Evolutionary conservation across 2,797 vertebrate species (phyloP), one percentile per base, ranked within the genome.

Genomic region (Centroberyx gerrardi): DNA sequence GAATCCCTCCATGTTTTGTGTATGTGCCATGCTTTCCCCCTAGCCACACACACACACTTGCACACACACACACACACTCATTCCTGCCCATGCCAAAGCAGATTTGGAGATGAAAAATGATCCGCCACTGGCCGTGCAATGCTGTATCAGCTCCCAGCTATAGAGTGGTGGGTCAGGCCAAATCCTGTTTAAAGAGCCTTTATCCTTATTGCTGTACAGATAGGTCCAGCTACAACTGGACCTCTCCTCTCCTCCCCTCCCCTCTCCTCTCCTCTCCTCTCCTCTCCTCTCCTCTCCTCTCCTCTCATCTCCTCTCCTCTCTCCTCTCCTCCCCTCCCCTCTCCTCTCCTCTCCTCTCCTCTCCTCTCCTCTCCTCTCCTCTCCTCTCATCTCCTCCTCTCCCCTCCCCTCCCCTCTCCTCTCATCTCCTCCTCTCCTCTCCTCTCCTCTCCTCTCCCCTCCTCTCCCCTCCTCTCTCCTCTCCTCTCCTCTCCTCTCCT

Each of bases 91-190:
- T 86, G 87, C 89, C 89, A 91, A 88, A 93, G 87, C 90, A 93
- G 90, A 93, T 92, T 93, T 93, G 82, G 89, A 87, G 84, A 93
- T 89, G 88, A 93, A 91, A 93, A 94, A 93, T 89, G 90, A 94
- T 92, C 90, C 90, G 82, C 76, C 55, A 44, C 82, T 90, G 90
- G 77, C 84, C 33, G 67, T 70, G 76, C 73, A 63, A 70, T 86
- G 75, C 81, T 84, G 81, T 80, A 88, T 90, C 87, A 90, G 90
- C 91, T 92, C 87, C 81, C 82, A 91, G 91, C 89, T 86, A 84
- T 71, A 79, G 78, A 87, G 71, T 52, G 81, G 78, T 68, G 72
- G 83, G 84, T 93, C 90, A 80, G 83, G 78, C 82, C 80, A 89
- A 86, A 86, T 93, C 84, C 88, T 76, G 63, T 92, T 87, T 83